Evolutionary conservation across 2,888 invertebrate species (phyloP).

Genomic region (Diarsia brunnea): DNA sequence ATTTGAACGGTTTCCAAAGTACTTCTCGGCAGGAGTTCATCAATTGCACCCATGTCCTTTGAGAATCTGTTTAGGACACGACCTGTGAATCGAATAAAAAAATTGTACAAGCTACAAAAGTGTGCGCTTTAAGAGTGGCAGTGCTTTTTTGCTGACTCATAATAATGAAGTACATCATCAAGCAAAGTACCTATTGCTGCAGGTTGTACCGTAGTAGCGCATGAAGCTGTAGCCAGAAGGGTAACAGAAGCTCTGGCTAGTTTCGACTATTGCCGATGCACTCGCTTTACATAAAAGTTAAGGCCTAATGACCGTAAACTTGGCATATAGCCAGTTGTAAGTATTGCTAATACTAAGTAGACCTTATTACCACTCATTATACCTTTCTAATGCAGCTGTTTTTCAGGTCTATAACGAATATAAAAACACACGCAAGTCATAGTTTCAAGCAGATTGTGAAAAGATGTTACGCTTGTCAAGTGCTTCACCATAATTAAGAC

Average conservation of each 20-base stretch:
- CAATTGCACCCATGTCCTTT: slow-evolving; percentile 95
- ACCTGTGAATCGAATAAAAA: slow-evolving; percentile 75
- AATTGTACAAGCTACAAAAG: neutral
- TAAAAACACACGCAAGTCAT: no score
- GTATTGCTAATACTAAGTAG: slow-evolving; percentile 1
- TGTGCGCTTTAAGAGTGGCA: neutral
- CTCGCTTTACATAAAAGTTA: slow-evolving; percentile 9
- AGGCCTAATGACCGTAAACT: neutral
- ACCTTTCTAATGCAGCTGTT: neutral
- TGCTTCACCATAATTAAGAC: neutral
- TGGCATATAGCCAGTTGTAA: slow-evolving; percentile 40
- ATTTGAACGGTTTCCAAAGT: slow-evolving; percentile 92
- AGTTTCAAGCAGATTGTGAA: neutral
- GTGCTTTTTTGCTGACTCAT: slow-evolving; percentile 4
- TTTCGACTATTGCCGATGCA: slow-evolving; percentile 2
- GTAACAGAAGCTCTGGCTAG: slow-evolving; percentile 10
- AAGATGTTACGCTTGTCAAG: neutral
- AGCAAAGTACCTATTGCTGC: neutral
- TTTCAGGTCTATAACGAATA: neutral
- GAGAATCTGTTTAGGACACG: slow-evolving; percentile 94
- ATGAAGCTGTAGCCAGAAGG: neutral
- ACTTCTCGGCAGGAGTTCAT: slow-evolving; percentile 93
- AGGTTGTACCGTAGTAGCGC: neutral
- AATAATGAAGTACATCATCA: neutral
- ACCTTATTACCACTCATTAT: slow-evolving; percentile 3